Evolutionary conservation across 2,113 vertebrate species (phyloP), one percentile per base, ranked within the genome.

Genomic region (Anolis carolinensis): DNA sequence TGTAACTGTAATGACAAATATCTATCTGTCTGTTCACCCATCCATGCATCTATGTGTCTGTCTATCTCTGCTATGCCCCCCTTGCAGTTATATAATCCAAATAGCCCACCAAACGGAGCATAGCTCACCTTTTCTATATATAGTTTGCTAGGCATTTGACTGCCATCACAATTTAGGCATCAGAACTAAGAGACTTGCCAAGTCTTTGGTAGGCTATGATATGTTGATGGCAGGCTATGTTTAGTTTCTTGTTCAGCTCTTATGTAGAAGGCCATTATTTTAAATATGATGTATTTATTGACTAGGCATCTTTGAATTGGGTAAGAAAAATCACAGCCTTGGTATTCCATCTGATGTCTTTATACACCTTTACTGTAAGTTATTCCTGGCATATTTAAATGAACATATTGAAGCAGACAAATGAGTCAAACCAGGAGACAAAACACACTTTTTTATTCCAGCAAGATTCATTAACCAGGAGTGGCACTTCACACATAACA

Each of bases 381-480:
- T 72, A 86, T 0, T 32, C 32, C 9, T 71, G 13, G 3, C 1
- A 2, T 36, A 0, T 70, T 8, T 74, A 92, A 92, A 81, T 77
- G 32, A 23, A 84, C 7, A 32, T 87, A 36, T 84, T 93, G 80
- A 86, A 91, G 55, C 16, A 79, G 36, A 23, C 36, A 30, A 80
- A 18, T 62, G 70, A 27, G 84, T 67, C 62, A 87, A 72, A 32
- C 0, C 79, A 48, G 73, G 2, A 62, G 4, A 71, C 79, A 39
- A 59, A 76, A 3, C 50, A 36, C 0, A 1, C 20, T 6, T 44
- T 67, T 50, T 67, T 48, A 44, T 44, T 71, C 44, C 86, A 63
- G 13, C 4, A 32, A 1, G 32, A 39, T 1, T 63, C 0, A 13
- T 85, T 85, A 71, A 67, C 76, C 5, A 72, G 13, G 85, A 80